Base-by-base conservation (phyloP, 2,888 invertebrate genomes). In the Meteorus cinctellus region DNA sequence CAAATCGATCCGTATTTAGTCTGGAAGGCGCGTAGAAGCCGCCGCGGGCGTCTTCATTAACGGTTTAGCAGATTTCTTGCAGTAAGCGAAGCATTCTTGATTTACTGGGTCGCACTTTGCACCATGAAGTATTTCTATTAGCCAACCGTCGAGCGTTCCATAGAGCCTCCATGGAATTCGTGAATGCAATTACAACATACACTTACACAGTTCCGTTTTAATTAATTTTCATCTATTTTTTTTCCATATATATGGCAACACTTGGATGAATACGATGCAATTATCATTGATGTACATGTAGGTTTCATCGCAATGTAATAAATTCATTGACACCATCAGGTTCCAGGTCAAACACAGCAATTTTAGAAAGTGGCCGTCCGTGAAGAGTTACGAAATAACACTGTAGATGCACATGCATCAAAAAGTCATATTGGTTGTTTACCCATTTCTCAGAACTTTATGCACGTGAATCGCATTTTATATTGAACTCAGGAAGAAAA, bases 21-120 rank as follows among this genome's bases (percentile, higher is more conserved):
- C 81, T 80, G 80, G 81, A 41, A 83, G 75, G 68, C 71, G 72
- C 69, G 75, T 66, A 67, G 51, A 55, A 65, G 19, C n/a, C 45
- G 34, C 63, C n/a, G 63, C 34, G 10, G 31, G 45, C 45, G 16
- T 74, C 51, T 70, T 65, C 45, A 71, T 75, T 71, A 75, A 75
- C 66, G 70, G 71, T 75, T 75, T 71, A 71, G 36, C 63, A 69
- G 55, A 75, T 66, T 75, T 71, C 66, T 59, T 75, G 66, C 45
- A 41, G 45, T 55, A 59, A 70, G 59, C 66, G 55, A 75, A 66
- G 70, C 70, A 66, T 55, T 71, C 66, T 68, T 75, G 65, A 75
- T 75, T 75, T 75, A 71, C 70, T 75, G 59, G 71, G 71, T 75
- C 71, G 75, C 31, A 48, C 36, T 65, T 62, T 63, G 55, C 34